Evolutionary conservation across 2,113 vertebrate species (phyloP), one percentile per base, ranked within the genome.

Genomic region (Hiodon tergisus): DNA sequence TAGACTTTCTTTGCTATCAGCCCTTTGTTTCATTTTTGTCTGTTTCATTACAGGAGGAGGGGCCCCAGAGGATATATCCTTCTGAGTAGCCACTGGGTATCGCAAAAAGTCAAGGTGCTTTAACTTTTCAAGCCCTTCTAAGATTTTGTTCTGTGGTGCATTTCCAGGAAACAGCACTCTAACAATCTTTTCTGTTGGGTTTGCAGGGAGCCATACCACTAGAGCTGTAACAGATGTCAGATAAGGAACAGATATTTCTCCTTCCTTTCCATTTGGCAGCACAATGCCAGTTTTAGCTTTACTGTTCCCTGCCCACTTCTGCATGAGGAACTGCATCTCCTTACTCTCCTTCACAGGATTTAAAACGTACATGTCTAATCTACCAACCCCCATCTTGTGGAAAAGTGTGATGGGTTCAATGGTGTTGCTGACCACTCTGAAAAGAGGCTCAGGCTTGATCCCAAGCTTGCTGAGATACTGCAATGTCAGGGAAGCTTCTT

Each of bases 261-360:
- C 97, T 80, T 99, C 97, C 80, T 98, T 99, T 63, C 97, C 97
- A 55, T 86, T 98, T 47, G 95, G 85, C 7, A 99, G 90, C 67
- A 88, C 87, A 13, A 99, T 97, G 4, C 97, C 97, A 11, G 97
- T 99, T 87, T 99, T 99, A 73, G 97, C 97, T 83, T 99, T 99
- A 83, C 97, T 99, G 77, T 99, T 99, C 7, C 97, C 97, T 14
- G 96, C 93, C 97, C 97, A 99, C 81, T 98, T 98, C 76, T 99
- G 96, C 97, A 99, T 98, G 54, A 99, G 92, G 80, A 99, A 99
- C 77, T 99, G 97, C 97, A 99, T 99, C 88, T 99, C 97, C 82
- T 99, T 99, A 88, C 97, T 99, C 82, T 99, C 97, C 76, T 98
- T 98, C 17, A 99, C 94, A 4, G 97, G 97, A 77, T 98, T 99